A percentile compares a stretch with the other conserved stretches of the same genome.
These are phyloP conservation scores for Hemibagrus guttatus DNA, from an alignment of 2,797 vertebrate species.

Conservation along the genomic window DNA sequence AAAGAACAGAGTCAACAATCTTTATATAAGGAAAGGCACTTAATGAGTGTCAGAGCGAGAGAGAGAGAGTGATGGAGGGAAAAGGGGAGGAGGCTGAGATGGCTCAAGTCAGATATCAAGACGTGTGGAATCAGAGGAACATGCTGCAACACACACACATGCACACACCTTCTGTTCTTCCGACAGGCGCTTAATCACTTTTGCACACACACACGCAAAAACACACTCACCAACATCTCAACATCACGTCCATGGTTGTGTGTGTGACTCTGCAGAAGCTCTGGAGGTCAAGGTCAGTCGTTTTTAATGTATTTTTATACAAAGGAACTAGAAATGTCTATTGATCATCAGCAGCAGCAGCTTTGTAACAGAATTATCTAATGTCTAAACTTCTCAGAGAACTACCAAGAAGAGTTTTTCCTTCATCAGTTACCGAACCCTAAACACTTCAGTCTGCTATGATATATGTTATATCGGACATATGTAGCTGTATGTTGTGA, in stretches of 20 bases:
- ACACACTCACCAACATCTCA: neutral
- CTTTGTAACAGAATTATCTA: neutral
- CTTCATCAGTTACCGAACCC: neutral
- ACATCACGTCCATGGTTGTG: neutral
- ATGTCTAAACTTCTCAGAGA: neutral
- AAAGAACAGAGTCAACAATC: neutral
- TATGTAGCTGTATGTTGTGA: neutral
- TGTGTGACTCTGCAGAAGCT: neutral
- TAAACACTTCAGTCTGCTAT: neutral
- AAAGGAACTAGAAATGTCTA: neutral
- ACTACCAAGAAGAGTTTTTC: neutral
- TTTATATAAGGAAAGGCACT: neutral
- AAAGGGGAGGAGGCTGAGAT: constrained; percentile 8
- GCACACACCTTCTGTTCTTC: neutral
- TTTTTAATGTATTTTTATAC: neutral
- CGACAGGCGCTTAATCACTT: neutral
- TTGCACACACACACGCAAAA: neutral
- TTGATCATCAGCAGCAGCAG: too few species aligned
- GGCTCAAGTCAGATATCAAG: neutral
- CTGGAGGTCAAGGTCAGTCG: constrained; percentile 9
- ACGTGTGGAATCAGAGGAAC: neutral
- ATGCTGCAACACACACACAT: neutral
- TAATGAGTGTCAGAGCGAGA: neutral
- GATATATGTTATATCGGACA: neutral
- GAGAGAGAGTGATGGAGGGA: neutral